These are phyloP conservation scores for Rutpela maculata DNA, from an alignment of 2,888 invertebrate species.

Conservation along the genomic window DNA sequence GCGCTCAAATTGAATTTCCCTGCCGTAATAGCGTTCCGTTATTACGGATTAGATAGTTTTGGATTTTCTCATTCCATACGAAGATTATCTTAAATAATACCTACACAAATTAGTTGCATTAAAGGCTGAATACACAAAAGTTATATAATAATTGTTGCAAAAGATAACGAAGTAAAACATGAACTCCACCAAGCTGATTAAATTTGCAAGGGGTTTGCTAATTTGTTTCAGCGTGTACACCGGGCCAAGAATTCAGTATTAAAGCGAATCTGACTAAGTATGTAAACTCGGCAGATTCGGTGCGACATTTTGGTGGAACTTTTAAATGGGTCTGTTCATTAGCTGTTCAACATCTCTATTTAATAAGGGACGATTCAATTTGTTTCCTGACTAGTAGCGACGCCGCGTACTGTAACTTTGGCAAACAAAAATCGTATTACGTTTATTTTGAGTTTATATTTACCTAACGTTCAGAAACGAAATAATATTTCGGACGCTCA, in stretches of 20 bases:
- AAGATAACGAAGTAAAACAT: slow-evolving; percentile 31
- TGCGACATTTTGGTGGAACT: slow-evolving; percentile 20
- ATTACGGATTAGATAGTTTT: too few species aligned
- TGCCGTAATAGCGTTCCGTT: too few species aligned
- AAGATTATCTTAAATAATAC: background rate
- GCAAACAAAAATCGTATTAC: background rate
- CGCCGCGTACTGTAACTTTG: background rate
- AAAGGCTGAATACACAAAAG: slow-evolving; percentile 1
- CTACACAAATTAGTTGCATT: slow-evolving; percentile 7
- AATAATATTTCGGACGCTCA: background rate
- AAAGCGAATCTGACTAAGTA: slow-evolving; percentile 23
- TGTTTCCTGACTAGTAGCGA: background rate
- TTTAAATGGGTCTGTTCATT: slow-evolving; percentile 30
- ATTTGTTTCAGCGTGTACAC: slow-evolving; percentile 11
- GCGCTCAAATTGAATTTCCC: too few species aligned
- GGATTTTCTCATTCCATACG: background rate
- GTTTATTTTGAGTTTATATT: background rate
- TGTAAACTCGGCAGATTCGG: slow-evolving; percentile 27
- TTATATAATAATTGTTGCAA: slow-evolving; percentile 17
- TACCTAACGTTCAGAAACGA: background rate
- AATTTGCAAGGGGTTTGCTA: slow-evolving; percentile 26
- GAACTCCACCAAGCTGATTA: slow-evolving; percentile 34
- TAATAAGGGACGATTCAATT: slow-evolving; percentile 9
- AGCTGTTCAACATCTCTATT: slow-evolving; percentile 27
- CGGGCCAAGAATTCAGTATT: slow-evolving; percentile 5